Evolutionary conservation across 2,113 vertebrate genomes (phyloP).

Genomic region (Plectropomus leopardus): DNA sequence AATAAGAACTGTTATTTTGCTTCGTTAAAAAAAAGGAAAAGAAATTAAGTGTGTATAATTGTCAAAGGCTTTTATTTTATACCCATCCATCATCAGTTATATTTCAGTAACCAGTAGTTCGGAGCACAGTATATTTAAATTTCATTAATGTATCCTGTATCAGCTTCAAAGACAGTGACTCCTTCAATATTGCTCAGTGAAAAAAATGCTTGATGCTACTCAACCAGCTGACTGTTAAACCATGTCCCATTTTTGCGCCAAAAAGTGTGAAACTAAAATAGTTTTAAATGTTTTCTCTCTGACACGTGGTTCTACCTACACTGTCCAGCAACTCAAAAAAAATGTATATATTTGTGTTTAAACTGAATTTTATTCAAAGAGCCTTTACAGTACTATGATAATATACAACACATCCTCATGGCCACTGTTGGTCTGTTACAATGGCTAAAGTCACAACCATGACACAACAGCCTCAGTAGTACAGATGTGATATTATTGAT

Average conservation of each 20-base stretch:
- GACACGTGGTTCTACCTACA: not conserved
- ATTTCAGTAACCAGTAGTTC: not conserved
- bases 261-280: slow-evolving; percentile 17
- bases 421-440: not conserved
- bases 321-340: not conserved
- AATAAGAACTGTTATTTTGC: not conserved
- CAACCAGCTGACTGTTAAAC: not conserved
- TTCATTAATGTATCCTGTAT: not conserved
- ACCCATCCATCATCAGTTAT: not conserved
- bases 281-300: not conserved
- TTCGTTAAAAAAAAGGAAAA: not conserved
- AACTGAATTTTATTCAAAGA: not conserved
- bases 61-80: not conserved
- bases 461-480: not conserved
- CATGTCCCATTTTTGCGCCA: not conserved
- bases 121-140: not conserved
- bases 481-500: not conserved
- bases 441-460: slow-evolving; percentile 9
- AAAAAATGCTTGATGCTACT: not conserved
- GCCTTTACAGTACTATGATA: slow-evolving; percentile 6
- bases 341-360: not conserved
- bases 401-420: not conserved
- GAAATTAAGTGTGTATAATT: not conserved
- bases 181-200: too few species aligned
- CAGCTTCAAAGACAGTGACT: not conserved